A percentile compares a stretch with the other conserved stretches of the same genome.
Conservation (phyloP, 2,888 invertebrate genomes). For the Iphiclides podalirius region DNA sequence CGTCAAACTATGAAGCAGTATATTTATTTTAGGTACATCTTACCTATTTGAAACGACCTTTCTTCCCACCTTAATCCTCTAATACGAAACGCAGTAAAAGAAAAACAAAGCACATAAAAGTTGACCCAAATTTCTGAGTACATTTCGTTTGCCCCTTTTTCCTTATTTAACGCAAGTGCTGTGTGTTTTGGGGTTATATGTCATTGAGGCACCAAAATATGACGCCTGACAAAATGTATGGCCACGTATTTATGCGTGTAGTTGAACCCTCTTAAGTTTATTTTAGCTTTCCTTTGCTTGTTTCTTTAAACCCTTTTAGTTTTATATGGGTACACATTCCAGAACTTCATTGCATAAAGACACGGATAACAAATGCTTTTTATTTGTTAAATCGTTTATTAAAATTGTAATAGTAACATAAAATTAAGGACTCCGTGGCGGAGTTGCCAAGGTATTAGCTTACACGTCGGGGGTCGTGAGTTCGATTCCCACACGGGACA, state of each 20-base stretch:
- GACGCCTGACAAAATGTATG: conserved; percentile 16
- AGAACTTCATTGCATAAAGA: no score
- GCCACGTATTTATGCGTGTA: neutral
- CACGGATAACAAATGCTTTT: no score
- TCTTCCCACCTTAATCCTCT: conserved; percentile 14
- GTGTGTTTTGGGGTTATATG: conserved; percentile 6
- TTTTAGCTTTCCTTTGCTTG: neutral
- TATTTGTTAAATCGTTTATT: no score
- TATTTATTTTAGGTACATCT: neutral
- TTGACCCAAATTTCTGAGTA: conserved; percentile 21
- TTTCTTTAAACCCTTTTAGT: no score
- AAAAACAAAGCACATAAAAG: conserved; percentile 17
- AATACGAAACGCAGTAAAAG: conserved; percentile 8
- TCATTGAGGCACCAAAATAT: conserved; percentile 9
- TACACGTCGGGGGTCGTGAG: no score
- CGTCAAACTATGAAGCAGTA: neutral
- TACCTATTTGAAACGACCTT: neutral
- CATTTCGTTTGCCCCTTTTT: conserved; percentile 15
- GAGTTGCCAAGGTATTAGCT: no score
- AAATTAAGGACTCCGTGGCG: no score
- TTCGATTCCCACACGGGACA: no score
- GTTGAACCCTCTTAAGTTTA: neutral
- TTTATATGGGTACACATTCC: no score
- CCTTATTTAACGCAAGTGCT: conserved; percentile 18
- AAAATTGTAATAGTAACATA: no score